These are phyloP conservation scores for Oxygymnocypris stewartii DNA, from an alignment of 2,113 vertebrate species.

Conservation along the genomic window DNA sequence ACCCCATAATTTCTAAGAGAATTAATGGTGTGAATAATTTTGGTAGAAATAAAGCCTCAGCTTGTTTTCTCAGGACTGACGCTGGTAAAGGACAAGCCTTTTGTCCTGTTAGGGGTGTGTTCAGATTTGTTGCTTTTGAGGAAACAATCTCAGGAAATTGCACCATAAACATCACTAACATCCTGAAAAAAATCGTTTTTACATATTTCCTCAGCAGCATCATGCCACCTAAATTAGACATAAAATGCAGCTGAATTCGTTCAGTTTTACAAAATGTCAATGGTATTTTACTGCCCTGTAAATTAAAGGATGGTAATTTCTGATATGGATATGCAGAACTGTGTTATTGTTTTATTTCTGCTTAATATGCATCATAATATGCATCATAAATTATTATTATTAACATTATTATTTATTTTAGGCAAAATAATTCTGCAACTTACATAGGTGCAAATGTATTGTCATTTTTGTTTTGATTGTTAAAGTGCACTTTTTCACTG, in stretches of 20 bases:
- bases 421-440: background rate
- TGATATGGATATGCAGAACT: background rate
- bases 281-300: background rate
- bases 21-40: slow-evolving; percentile 31
- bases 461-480: background rate
- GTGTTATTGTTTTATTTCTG: background rate
- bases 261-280: background rate
- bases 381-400: no score
- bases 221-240: background rate
- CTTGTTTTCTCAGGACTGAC: slow-evolving; percentile 7
- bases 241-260: background rate
- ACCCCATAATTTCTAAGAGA: background rate
- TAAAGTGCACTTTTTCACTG: background rate
- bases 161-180: slow-evolving; percentile 50
- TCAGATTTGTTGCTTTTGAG: slow-evolving; percentile 31
- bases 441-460: background rate
- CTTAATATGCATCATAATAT: background rate
- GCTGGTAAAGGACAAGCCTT: slow-evolving; percentile 16
- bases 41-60: slow-evolving; percentile 31
- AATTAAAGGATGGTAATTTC: background rate
- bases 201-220: slow-evolving; percentile 8
- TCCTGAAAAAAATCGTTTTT: slow-evolving; percentile 43
- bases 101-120: slow-evolving; percentile 44
- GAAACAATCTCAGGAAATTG: slow-evolving; percentile 61
- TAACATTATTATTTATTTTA: background rate